Base-by-base conservation (phyloP, 2,797 vertebrate species). In the Cirrhinus mrigala region DNA sequence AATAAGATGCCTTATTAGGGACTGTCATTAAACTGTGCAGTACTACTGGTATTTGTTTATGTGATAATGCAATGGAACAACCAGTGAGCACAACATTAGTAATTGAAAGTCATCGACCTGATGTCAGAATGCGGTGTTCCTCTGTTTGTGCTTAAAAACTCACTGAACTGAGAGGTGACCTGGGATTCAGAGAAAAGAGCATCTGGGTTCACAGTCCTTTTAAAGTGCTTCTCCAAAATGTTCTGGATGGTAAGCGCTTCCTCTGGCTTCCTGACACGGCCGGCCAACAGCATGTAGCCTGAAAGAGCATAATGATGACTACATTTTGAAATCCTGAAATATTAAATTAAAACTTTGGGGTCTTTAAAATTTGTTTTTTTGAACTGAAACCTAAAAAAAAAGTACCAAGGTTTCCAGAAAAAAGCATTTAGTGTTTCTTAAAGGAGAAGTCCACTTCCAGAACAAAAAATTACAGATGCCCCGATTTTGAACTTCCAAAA, bases 221-320 rank as follows among this genome's bases (percentile, higher is more conserved):
- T 99, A 87, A 99, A 99, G 91, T 99, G 96, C 87, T 97, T 99
- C 93, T 97, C 96, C 91, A 99, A 92, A 82, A 97, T 96, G 82
- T 91, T 92, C 87, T 96, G 93, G 92, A 99, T 98, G 86, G 95
- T 94, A 86, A 93, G 90, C 60, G 94, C 96, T 73, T 99, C 98
- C 85, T 99, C 97, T 2, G 96, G 94, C 81, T 98, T 99, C 90
- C 98, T 96, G 69, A 99, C 98, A 52, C 98, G 96, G 18, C 97
- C 97, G 5, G 97, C 96, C 89, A 99, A 93, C 91, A 99, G 96
- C 98, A 99, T 98, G 92, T 96, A 99, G 40, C 98, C 98, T 99
- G 83, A 46, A 0, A 68, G 24, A 80, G 50, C 24, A n/a, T 2
- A 2, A 40, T 37, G 52, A 60, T 15, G 44, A 58, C 24, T 77